These are phyloP conservation scores for Pangasianodon gigas DNA, from an alignment of 2,113 vertebrate species.

Conservation along the genomic window DNA sequence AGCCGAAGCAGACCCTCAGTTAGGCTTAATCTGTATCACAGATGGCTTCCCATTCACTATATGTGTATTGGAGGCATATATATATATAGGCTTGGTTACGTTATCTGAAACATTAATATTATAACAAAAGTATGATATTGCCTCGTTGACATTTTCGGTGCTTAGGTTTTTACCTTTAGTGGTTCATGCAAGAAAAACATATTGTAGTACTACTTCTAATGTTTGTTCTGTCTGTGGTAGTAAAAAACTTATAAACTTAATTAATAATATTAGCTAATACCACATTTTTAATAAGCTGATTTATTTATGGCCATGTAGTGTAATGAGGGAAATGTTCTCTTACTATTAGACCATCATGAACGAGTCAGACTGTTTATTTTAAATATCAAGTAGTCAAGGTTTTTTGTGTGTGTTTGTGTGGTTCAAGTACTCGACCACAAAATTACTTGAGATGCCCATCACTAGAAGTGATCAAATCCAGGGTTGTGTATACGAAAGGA, in stretches of 20 bases:
- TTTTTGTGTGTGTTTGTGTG: not conserved
- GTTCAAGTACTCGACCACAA: not conserved
- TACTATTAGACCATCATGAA: not conserved
- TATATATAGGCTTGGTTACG: too few species aligned
- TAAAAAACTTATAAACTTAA: not conserved
- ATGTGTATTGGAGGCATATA: not conserved
- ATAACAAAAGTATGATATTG: not conserved
- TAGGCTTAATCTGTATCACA: not conserved
- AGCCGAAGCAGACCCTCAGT: not conserved
- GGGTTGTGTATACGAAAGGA: not conserved
- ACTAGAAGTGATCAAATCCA: not conserved
- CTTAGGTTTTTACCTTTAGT: not conserved
- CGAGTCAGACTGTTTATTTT: not conserved
- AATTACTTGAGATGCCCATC: not conserved
- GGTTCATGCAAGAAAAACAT: not conserved
- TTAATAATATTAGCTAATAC: not conserved
- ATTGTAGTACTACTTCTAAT: not conserved
- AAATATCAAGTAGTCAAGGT: not conserved
- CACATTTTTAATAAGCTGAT: not conserved
- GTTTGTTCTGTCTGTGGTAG: not conserved
- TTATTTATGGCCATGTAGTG: not conserved
- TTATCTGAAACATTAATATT: not conserved
- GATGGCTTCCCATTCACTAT: not conserved
- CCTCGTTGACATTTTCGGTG: not conserved
- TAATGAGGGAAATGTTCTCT: not conserved